These are phyloP conservation scores for Lasioglossum oenotherae DNA, from an alignment of 2,888 invertebrate genomes.

Conservation along the genomic window DNA sequence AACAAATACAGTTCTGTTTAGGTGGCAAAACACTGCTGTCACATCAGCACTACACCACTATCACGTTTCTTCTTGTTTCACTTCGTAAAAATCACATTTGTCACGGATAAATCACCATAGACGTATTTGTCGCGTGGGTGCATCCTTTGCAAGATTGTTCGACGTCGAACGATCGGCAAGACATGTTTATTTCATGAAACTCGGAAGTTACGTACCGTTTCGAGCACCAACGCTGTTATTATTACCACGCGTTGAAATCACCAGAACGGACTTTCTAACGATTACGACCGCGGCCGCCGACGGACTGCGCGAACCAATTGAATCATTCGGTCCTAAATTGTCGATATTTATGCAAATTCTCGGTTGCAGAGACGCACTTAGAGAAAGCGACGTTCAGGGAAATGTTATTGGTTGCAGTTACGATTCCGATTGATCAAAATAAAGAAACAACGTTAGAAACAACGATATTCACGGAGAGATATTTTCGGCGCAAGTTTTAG, in stretches of 20 bases:
- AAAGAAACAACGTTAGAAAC: neutral
- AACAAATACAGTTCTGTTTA: neutral
- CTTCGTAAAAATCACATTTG: neutral
- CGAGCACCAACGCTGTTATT: slow-evolving; percentile 7
- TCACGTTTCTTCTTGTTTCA: neutral
- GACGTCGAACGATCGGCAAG: neutral
- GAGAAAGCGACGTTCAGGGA: neutral
- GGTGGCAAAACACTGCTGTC: neutral
- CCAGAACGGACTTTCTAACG: slow-evolving; percentile 1
- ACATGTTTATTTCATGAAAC: slow-evolving; percentile 19
- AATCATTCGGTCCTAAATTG: neutral
- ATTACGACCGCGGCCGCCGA: neutral
- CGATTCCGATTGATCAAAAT: neutral
- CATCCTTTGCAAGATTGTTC: slow-evolving; percentile 4
- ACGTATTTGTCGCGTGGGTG: slow-evolving; percentile 40
- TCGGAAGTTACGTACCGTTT: slow-evolving; percentile 6
- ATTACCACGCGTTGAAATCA: slow-evolving; percentile 15
- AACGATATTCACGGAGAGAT: too few relatives aligned
- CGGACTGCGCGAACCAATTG: neutral
- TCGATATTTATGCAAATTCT: neutral
- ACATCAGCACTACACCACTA: neutral
- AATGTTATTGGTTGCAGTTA: neutral
- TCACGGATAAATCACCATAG: slow-evolving; percentile 18
- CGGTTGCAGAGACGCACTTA: neutral
- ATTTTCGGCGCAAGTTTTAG: too few relatives aligned